Conservation (phyloP, 2,888 invertebrate genomes). For the Eretmocerus hayati region DNA sequence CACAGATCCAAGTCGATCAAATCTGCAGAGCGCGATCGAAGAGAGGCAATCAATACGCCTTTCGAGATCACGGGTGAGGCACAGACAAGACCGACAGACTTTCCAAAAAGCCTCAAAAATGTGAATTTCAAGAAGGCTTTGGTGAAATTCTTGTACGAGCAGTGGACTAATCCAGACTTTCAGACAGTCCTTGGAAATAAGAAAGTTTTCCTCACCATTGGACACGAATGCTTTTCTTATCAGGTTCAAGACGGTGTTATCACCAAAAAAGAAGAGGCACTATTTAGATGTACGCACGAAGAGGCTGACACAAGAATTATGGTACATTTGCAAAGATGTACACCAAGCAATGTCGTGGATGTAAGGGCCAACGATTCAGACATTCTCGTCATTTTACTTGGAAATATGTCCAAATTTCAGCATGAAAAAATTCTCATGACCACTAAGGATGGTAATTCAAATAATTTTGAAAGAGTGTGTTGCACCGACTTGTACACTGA, state of each 20-base stretch:
- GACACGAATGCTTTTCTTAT: constrained; percentile 24
- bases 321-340: too few relatives aligned
- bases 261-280: constrained; percentile 11
- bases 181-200: neutral
- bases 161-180: neutral
- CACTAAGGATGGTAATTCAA: constrained; percentile 21
- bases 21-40: neutral
- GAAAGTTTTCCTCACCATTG: constrained; percentile 17
- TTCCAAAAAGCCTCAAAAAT: constrained; percentile 1
- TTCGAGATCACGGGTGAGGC: neutral
- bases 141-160: neutral
- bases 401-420: constrained; percentile 17
- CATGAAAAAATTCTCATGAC: constrained; percentile 15
- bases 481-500: constrained; percentile 16
- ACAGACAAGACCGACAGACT: neutral
- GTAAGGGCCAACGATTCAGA: constrained; percentile 17
- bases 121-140: constrained; percentile 1
- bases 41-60: neutral
- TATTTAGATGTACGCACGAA: constrained; percentile 22
- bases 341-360: constrained; percentile 20
- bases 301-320: constrained; percentile 29
- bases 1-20: neutral
- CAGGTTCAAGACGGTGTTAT: constrained; percentile 16
- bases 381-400: constrained; percentile 16
- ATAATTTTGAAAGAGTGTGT: constrained; percentile 18